Base-by-base conservation (phyloP, 2,113 vertebrate species). In the Atlantisia rogersi region DNA sequence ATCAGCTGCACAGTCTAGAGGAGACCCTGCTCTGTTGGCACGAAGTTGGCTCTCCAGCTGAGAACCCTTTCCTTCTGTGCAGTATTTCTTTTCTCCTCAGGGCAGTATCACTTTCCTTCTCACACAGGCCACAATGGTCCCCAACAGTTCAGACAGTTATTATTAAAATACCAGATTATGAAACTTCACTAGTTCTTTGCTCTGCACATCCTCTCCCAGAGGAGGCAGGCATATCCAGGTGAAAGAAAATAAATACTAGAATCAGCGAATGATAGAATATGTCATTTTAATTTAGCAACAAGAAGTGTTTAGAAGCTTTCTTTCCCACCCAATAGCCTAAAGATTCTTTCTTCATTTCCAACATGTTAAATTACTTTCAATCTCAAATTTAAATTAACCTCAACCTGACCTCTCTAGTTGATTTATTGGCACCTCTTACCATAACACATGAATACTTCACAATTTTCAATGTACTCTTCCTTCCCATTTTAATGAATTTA, bases 151-250 rank as follows among this genome's bases (percentile, higher is more conserved):
- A 93, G 67, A 71, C 28, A 92, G 58, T 17, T 70, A 21, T 62
- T 80, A 91, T 37, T 81, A 77, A 95, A 93, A 82, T 12, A 93
- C 29, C 19, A 80, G 77, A 48, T 94, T 75, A 85, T 21, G n/a
- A 74, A 94, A 77, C 32, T 46, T 67, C 5, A 71, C 37, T 68
- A 62, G 60, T 68, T 83, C 35, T n/a, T 81, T 35, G 13, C 29
- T 35, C 28, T 3, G 4, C 24, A 77, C 26, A 68, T 37, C 22
- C 37, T 69, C 40, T 85, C 18, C 11, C 46, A 92, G 79, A 80
- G 37, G 40, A 48, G 10, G 26, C 6, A 85, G 70, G 55, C 4
- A 50, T 26, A 73, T 6, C 31, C 64, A 70, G 31, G 11, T 48
- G 16, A 69, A 94, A 65, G 20, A 75, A 88, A 65, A 74, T 1